These are phyloP conservation scores for Theropithecus gelada DNA, from an alignment of 2,113 vertebrate genomes.

Conservation along the genomic window DNA sequence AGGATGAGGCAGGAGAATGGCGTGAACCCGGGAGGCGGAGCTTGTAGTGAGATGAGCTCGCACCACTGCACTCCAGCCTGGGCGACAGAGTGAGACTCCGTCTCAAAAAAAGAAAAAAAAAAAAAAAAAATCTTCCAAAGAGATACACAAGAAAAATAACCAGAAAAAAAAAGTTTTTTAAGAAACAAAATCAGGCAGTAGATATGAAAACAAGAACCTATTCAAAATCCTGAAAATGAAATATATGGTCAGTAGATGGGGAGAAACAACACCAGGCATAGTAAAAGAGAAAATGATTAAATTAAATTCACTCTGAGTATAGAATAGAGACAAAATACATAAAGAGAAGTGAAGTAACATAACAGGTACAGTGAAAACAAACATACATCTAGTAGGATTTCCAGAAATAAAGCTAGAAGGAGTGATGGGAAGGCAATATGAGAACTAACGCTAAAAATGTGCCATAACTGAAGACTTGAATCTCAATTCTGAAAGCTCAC, in stretches of 20 bases:
- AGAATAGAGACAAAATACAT: neutral
- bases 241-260: neutral
- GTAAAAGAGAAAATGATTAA: neutral
- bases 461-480: neutral
- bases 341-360: neutral
- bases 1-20: no score
- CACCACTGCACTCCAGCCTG: no score
- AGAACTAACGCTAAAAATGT: neutral
- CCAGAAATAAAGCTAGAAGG: neutral
- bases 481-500: neutral
- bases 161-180: neutral
- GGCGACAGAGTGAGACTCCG: no score
- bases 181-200: conserved; percentile 1
- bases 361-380: neutral
- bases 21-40: no score
- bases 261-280: neutral
- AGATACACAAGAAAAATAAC: neutral
- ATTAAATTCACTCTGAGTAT: neutral
- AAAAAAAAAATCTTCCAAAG: neutral
- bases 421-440: neutral
- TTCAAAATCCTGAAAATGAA: neutral
- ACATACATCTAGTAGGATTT: neutral
- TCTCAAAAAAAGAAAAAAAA: no score
- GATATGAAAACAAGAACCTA: neutral
- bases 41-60: no score